A percentile compares a stretch with the other conserved stretches of the same genome.
Evolutionary conservation across 2,113 vertebrate genomes (phyloP).

Genomic region (Dicerorhinus sumatrensis): DNA sequence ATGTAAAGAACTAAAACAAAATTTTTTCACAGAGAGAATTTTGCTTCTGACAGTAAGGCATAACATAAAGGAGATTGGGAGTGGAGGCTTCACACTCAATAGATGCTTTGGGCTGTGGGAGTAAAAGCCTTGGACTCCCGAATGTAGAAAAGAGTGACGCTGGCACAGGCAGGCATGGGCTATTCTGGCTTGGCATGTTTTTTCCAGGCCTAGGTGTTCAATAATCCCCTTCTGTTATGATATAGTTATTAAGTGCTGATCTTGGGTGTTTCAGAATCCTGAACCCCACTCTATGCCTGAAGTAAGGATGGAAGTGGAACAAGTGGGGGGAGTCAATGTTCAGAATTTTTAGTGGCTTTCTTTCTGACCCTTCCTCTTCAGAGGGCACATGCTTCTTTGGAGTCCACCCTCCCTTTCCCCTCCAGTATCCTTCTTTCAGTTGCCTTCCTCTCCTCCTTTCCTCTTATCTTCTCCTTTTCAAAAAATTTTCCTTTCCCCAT

Average conservation of each 20-base stretch:
- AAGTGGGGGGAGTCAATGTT: neutral
- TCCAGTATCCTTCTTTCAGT: neutral
- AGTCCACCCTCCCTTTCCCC: neutral
- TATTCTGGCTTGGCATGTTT: neutral
- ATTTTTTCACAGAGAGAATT: neutral
- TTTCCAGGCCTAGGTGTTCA: neutral
- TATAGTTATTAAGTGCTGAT: neutral
- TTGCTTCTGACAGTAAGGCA: neutral
- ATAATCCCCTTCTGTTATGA: neutral
- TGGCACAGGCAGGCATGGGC: neutral
- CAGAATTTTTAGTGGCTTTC: neutral
- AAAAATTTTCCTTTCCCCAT: neutral
- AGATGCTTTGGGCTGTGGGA: neutral
- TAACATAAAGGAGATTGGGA: neutral
- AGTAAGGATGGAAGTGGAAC: neutral
- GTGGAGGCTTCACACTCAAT: neutral
- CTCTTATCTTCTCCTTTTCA: neutral
- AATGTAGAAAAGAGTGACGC: neutral
- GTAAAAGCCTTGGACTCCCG: neutral
- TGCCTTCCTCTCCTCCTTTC: conserved; percentile 12
- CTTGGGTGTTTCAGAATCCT: neutral
- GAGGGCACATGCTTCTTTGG: neutral
- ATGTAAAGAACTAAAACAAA: neutral
- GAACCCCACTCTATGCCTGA: neutral
- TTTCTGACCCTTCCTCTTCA: neutral